These are phyloP conservation scores for Gnathonemus longibarbis DNA, from an alignment of 2,113 vertebrate species.

Conservation along the genomic window DNA sequence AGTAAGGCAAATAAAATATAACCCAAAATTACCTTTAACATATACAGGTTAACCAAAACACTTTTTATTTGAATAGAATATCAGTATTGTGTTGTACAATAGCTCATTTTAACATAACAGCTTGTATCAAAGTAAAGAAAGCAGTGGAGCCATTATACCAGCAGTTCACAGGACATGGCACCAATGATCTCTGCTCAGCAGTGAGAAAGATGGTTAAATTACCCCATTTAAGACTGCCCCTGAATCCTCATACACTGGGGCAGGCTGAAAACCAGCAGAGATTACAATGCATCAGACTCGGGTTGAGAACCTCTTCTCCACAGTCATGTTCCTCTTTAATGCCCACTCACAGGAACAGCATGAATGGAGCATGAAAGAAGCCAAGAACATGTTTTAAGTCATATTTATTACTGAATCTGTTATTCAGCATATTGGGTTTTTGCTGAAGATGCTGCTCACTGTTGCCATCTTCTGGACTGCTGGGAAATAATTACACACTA, in stretches of 20 bases:
- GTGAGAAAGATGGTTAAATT: not conserved
- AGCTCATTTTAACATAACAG: not conserved
- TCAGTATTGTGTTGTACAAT: not conserved
- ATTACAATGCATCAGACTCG: not conserved
- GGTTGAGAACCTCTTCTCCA: not conserved
- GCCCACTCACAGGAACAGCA: slow-evolving; percentile 62
- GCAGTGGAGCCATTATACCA: not conserved
- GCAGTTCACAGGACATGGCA: not conserved
- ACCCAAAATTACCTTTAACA: not conserved
- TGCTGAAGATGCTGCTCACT: slow-evolving; percentile 60
- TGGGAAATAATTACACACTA: slow-evolving; percentile 9
- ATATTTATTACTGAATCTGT: slow-evolving; percentile 97
- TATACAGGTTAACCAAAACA: not conserved
- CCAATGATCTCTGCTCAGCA: not conserved
- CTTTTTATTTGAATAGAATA: not conserved
- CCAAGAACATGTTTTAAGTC: slow-evolving; percentile 43
- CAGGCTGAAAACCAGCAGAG: not conserved
- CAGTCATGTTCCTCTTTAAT: slow-evolving; percentile 71
- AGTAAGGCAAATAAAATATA: not conserved
- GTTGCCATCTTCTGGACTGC: slow-evolving; percentile 74
- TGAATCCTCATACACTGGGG: not conserved
- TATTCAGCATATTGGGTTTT: slow-evolving; percentile 80
- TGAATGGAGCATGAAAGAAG: slow-evolving; percentile 50
- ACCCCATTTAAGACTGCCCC: not conserved
- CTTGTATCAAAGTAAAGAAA: not conserved